Conservation (phyloP, 2,888 invertebrate genomes). For the Drosophila engyochracea region DNA sequence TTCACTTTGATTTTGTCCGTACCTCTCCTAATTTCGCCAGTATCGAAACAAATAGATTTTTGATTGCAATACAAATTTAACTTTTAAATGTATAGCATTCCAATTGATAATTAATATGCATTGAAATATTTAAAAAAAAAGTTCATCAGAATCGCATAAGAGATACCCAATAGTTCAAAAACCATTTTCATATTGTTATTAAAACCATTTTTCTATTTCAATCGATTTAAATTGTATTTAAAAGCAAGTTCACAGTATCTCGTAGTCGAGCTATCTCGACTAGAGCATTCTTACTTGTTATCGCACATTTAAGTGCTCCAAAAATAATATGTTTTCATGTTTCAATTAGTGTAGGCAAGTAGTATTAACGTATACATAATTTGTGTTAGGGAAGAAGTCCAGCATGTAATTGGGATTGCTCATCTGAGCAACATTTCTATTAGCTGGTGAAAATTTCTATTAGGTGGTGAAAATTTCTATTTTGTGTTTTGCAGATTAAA, state of each 20-base stretch:
- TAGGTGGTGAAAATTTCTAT: neutral
- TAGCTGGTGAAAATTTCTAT: constrained; percentile 50
- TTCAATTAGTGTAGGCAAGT: constrained; percentile 51
- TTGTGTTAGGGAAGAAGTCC: constrained; percentile 2
- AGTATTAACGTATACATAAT: constrained; percentile 11
- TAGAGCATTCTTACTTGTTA: constrained; percentile 13
- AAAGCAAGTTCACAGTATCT: neutral
- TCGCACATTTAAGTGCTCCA: constrained; percentile 39
- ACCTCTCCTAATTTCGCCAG: neutral
- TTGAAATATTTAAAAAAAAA: neutral
- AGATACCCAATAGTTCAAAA: neutral
- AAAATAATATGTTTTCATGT: constrained; percentile 59
- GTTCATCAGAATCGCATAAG: neutral
- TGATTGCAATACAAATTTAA: neutral
- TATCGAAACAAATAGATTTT: neutral
- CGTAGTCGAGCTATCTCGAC: neutral
- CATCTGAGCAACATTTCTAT: constrained; percentile 58
- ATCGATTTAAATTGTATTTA: neutral
- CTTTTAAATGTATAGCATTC: neutral
- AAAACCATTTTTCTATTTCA: too few relatives aligned
- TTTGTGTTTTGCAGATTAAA: neutral
- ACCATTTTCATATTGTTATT: neutral
- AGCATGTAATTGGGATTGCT: constrained; percentile 47
- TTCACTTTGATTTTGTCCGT: neutral
- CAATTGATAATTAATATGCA: neutral